Evolutionary conservation across 1,140 invertebrate species (phyloP).

Genomic region (Zophobas morio): DNA sequence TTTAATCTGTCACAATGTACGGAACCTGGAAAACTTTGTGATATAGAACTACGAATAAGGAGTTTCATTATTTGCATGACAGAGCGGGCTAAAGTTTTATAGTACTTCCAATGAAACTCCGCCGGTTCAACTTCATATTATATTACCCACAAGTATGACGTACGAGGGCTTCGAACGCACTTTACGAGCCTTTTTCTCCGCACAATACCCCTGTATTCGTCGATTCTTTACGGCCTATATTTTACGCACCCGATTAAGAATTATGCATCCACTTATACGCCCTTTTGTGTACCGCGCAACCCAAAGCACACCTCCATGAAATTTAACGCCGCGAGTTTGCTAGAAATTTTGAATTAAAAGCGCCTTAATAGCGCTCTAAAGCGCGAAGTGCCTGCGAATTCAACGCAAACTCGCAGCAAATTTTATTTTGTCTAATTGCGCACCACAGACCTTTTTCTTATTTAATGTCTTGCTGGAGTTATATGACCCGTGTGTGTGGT

Average conservation of each 20-base stretch:
- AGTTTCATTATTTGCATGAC: slow-evolving; percentile 50
- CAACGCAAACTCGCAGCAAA: too few relatives aligned
- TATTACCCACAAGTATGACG: slow-evolving; percentile 26
- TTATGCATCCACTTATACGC: too few relatives aligned
- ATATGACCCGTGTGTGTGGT: too few relatives aligned
- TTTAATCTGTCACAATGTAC: slow-evolving; percentile 47
- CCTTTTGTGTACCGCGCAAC: not conserved
- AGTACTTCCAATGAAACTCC: slow-evolving; percentile 45
- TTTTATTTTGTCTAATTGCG: too few relatives aligned
- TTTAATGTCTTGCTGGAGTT: too few relatives aligned
- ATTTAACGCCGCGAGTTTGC: too few relatives aligned
- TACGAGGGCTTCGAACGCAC: slow-evolving; percentile 9
- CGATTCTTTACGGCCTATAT: slow-evolving; percentile 2
- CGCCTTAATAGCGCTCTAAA: too few relatives aligned
- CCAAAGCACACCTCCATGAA: not conserved
- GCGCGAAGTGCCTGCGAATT: too few relatives aligned
- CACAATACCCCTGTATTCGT: slow-evolving; percentile 5
- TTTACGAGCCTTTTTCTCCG: slow-evolving; percentile 17
- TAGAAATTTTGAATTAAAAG: too few relatives aligned
- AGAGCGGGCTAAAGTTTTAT: slow-evolving; percentile 43
- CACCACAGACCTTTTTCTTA: too few relatives aligned
- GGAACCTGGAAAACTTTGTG: slow-evolving; percentile 35
- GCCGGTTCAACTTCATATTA: slow-evolving; percentile 41
- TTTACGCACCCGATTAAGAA: slow-evolving; percentile 22
- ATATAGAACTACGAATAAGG: slow-evolving; percentile 46